These are phyloP conservation scores for Stichopus chloronotus DNA, from an alignment of 35 echinoderm and acorn worm species.

Conservation along the genomic window DNA sequence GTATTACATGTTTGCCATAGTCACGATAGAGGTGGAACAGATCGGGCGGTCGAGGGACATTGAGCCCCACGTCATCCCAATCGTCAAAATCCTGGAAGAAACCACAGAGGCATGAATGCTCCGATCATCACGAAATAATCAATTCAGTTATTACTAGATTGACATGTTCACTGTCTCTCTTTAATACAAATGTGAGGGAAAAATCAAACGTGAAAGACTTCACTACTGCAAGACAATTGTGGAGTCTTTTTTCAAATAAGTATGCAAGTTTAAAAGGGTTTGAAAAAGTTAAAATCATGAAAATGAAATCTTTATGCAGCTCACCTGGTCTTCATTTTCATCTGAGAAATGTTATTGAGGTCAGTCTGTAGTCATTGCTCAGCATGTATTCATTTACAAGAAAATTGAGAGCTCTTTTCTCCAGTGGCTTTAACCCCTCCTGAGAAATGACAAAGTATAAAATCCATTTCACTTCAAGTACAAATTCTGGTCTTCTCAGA, in stretches of 20 bases:
- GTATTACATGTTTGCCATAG: constrained; percentile 87
- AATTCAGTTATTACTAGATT: neutral
- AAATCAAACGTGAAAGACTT: too few relatives aligned
- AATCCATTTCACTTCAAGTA: neutral
- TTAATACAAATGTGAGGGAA: neutral
- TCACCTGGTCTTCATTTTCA: constrained; percentile 99
- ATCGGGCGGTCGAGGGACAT: constrained; percentile 86
- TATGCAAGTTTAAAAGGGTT: too few relatives aligned
- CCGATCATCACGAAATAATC: neutral
- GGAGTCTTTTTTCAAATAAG: too few relatives aligned
- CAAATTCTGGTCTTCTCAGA: too few relatives aligned
- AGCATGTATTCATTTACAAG: constrained; percentile 93
- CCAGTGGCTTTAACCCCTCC: constrained; percentile 88
- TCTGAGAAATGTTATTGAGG: constrained; percentile 97
- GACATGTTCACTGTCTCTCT: neutral
- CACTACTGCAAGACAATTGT: too few relatives aligned
- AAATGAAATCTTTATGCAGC: too few relatives aligned
- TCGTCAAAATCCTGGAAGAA: constrained; percentile 95
- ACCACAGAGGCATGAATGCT: too few relatives aligned
- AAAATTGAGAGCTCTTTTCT: constrained; percentile 88
- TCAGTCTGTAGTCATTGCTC: constrained; percentile 88
- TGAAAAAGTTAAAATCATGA: too few relatives aligned
- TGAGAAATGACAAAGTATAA: constrained; percentile 48
- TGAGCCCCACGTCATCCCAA: constrained; percentile 99
- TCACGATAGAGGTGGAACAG: constrained; percentile 95